Conservation (phyloP, 2,797 vertebrate genomes). For the Phaenicophaeus curvirostris region DNA sequence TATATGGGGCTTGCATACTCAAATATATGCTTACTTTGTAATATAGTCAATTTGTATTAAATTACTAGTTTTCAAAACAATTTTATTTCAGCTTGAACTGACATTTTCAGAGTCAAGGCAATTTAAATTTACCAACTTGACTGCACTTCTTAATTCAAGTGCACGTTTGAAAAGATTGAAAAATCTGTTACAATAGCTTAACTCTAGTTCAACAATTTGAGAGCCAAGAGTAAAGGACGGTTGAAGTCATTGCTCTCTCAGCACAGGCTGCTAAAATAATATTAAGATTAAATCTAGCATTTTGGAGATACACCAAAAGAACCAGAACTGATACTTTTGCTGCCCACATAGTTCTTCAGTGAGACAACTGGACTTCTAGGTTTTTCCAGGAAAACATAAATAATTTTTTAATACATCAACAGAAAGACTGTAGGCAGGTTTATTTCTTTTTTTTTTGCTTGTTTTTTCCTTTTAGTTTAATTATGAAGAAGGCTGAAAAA, state of each 20-base stretch:
- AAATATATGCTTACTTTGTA: constrained; percentile 55
- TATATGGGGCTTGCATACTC: constrained; percentile 19
- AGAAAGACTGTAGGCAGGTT: not conserved
- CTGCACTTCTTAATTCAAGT: constrained; percentile 65
- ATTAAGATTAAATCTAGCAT: constrained; percentile 1
- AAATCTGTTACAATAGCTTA: constrained; percentile 53
- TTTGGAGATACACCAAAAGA: not conserved
- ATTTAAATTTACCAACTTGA: constrained; percentile 68
- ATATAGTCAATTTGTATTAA: constrained; percentile 61
- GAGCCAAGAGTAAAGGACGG: not conserved
- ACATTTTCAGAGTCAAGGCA: constrained; percentile 58
- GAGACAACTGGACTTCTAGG: not conserved
- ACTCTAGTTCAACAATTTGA: constrained; percentile 20
- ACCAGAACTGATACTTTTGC: not conserved
- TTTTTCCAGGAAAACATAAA: not conserved
- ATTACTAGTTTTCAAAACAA: constrained; percentile 67
- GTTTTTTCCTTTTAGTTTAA: not conserved
- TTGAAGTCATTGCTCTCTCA: not conserved
- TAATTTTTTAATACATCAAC: not conserved
- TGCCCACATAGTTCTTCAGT: not conserved
- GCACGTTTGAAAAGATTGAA: constrained; percentile 52
- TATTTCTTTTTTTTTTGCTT: not conserved
- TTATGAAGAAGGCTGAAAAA: not conserved
- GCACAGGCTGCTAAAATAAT: not conserved
- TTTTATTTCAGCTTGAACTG: constrained; percentile 64